Percentiles rank a stretch among this genome's conserved stretches.
Conservation (phyloP, 92 coral and sea anemone genomes). For the Chrysogorgia sp. region DNA sequence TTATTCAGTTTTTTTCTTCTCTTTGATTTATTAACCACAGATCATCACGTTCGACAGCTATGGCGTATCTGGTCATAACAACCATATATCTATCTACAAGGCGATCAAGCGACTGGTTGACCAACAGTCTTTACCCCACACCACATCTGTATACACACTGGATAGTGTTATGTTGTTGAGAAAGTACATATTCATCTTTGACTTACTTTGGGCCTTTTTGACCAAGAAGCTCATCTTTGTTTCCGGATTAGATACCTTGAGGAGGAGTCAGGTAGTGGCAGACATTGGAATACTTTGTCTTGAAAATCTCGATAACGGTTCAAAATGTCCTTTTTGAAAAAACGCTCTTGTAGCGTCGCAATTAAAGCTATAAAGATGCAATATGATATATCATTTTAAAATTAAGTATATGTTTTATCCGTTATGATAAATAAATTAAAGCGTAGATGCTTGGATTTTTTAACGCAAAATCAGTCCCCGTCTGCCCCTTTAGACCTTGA, state of each 20-base stretch:
- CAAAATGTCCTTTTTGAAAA: too few relatives aligned
- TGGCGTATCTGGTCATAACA: constrained; percentile 93
- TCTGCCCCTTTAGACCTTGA: neutral
- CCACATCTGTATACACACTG: constrained; percentile 62
- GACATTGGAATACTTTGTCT: too few relatives aligned
- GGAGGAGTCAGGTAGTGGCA: constrained; percentile 69
- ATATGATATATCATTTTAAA: neutral
- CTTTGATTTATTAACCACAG: constrained; percentile 44
- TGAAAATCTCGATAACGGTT: too few relatives aligned
- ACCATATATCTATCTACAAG: constrained; percentile 77
- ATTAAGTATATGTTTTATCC: neutral
- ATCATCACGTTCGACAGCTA: constrained; percentile 85
- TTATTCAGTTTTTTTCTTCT: neutral
- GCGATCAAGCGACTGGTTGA: constrained; percentile 63
- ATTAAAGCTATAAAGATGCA: too few relatives aligned
- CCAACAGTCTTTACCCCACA: constrained; percentile 49
- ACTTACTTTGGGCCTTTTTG: constrained; percentile 69
- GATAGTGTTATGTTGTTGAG: constrained; percentile 76
- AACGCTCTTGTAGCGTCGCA: neutral
- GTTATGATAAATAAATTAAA: too few relatives aligned
- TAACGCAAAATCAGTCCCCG: neutral
- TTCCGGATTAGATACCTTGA: constrained; percentile 56
- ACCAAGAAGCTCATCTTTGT: constrained; percentile 68
- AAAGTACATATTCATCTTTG: constrained; percentile 78
- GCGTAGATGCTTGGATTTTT: too few relatives aligned